phyloP scores from a whole-genome alignment of 2,888 invertebrate species.

The Camponotus fellah region DNA sequence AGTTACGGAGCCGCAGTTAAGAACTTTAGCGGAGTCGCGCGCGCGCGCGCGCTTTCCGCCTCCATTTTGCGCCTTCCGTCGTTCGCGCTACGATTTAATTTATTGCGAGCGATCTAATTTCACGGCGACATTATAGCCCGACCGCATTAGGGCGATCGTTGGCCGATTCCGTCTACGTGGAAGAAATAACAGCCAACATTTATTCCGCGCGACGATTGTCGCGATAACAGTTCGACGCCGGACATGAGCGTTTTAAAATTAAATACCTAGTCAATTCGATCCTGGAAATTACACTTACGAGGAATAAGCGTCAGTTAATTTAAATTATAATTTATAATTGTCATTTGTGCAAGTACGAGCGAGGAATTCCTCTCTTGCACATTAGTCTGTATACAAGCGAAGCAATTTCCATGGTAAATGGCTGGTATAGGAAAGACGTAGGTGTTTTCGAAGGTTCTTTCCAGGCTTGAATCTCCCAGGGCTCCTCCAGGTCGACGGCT shows the following conservation, averaged over 20 bases:
- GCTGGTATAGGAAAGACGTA: conserved; percentile 8
- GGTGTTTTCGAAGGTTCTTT: not conserved
- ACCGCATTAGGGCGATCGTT: conserved; percentile 57
- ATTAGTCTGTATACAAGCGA: not conserved
- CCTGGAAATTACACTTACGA: not conserved
- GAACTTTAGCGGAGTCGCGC: conserved; percentile 72
- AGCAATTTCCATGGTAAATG: not conserved
- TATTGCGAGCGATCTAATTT: conserved; percentile 77
- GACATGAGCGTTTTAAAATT: conserved; percentile 17
- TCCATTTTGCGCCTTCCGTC: conserved; percentile 48
- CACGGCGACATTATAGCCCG: conserved; percentile 62
- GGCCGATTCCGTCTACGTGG: conserved; percentile 47
- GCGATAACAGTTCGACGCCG: conserved; percentile 32
- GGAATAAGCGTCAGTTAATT: not conserved
- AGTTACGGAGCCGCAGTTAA: conserved; percentile 75
- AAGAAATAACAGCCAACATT: conserved; percentile 46
- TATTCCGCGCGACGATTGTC: conserved; percentile 21
- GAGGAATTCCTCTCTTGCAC: not conserved
- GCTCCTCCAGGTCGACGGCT: conserved; percentile 2
- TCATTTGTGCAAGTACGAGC: not conserved
- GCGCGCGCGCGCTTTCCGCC: conserved; percentile 37
- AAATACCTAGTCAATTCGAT: conserved; percentile 10
- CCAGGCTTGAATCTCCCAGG: conserved; percentile 38
- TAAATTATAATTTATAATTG: not conserved
- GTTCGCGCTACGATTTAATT: conserved; percentile 69